Percentiles rank a stretch among this genome's conserved stretches.
phyloP scores from a whole-genome alignment of 2,797 vertebrate species.

The Pipistrellus pipistrellus region DNA sequence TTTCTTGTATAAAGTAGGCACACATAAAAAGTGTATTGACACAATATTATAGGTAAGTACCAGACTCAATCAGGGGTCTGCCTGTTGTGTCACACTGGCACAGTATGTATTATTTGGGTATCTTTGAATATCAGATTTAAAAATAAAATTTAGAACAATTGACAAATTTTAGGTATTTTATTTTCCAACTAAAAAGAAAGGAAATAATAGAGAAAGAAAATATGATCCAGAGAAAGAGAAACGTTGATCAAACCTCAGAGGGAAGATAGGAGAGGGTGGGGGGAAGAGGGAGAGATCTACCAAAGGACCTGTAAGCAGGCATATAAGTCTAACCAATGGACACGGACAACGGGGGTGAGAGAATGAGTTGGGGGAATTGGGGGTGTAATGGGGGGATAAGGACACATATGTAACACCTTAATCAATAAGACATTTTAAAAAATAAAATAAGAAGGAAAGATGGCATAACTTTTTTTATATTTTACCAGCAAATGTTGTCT shows the following conservation, averaged over 20 bases:
- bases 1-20: neutral
- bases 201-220: neutral
- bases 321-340: too few species aligned
- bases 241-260: too few species aligned
- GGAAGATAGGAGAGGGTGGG: too few species aligned
- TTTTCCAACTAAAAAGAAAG: neutral
- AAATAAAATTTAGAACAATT: neutral
- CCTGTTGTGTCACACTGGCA: neutral
- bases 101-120: neutral
- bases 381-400: too few species aligned
- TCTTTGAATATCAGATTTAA: neutral
- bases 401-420: too few species aligned
- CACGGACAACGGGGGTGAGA: too few species aligned
- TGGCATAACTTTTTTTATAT: neutral
- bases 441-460: neutral
- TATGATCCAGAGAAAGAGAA: neutral
- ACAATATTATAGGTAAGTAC: neutral
- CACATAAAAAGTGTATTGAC: neutral
- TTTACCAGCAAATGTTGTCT: conserved; percentile 1
- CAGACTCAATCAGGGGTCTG: neutral
- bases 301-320: too few species aligned
- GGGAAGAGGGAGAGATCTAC: too few species aligned
- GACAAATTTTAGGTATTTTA: neutral
- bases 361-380: too few species aligned
- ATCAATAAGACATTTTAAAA: too few species aligned